Base-by-base conservation (phyloP, 2,797 vertebrate genomes). In the Cossypha heuglini region DNA sequence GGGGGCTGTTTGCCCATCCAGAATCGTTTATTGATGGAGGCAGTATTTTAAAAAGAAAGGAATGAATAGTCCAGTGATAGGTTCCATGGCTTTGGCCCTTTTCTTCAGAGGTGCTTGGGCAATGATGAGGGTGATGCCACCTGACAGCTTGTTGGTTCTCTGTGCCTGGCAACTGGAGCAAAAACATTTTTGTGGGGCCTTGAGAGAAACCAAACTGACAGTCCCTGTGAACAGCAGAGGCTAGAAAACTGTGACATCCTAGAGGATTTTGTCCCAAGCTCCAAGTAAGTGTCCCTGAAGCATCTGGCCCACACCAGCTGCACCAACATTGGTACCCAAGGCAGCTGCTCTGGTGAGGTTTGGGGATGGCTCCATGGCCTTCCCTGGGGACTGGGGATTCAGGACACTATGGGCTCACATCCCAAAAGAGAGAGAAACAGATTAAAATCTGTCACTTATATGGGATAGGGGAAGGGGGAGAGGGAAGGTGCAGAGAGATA, bases 121-220 rank as follows among this genome's bases (percentile, higher is more conserved):
- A 52, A 61, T 3, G 11, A n/a, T 0, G 1, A 43, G 66, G 31
- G 4, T 88, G 49, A 80, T 64, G 29, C 7, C 21, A 35, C 49
- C 17, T 48, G 33, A 9, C 7, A 42, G 25, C 20, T 79, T 0
- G 0, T 9, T 1, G 1, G 6, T 13, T 24, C 24, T 73, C 33
- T 49, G 37, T 43, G 19, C 3, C 35, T 71, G 16, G 3, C 0
- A 0, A 4, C 1, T 51, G 54, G 18, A 74, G 37, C 7, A 84
- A 84, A 86, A 35, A 6, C 16, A 5, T 28, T 68, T 67, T 20
- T 77, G 59, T 40, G 40, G 15, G 55, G 4, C 10, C 38, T 46
- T 16, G 37, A 59, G 43, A 49, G 20, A 59, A 82, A 28, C 3
- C 55, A 66, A 51, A 5, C 16, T 19, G 66, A 28, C 5, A 55